Conservation (phyloP, 35 echinoderm and acorn worm species). For the Eucidaris tribuloides region DNA sequence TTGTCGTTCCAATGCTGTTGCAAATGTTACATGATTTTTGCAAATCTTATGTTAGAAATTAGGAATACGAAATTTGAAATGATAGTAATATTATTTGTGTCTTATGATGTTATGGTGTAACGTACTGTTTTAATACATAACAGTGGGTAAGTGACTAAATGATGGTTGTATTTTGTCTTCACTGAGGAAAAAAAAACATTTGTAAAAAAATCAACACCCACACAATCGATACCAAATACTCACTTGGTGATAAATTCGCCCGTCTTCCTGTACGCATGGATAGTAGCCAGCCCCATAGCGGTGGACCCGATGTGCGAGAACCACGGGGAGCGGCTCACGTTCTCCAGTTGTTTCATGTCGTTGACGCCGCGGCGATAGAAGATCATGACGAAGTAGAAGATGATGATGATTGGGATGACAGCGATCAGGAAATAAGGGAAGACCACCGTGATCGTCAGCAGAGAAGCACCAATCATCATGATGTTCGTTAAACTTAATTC, state of each 20-base stretch:
- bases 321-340: slow-evolving; percentile 91
- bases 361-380: slow-evolving; percentile 76
- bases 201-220: no score
- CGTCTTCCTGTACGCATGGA: slow-evolving; percentile 90
- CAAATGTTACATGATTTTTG: no score
- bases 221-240: background rate
- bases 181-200: no score
- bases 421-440: slow-evolving; percentile 61
- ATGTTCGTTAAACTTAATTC: slow-evolving; percentile 61
- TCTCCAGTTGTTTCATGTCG: slow-evolving; percentile 89
- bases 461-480: slow-evolving; percentile 62
- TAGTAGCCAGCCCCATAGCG: slow-evolving; percentile 74
- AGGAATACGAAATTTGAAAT: no score
- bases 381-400: slow-evolving; percentile 59
- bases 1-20: no score
- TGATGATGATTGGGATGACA: slow-evolving; percentile 56
- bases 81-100: background rate
- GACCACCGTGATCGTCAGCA: slow-evolving; percentile 59
- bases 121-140: background rate
- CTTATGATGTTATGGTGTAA: background rate
- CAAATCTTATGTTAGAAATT: no score
- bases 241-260: slow-evolving; percentile 75
- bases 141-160: background rate
- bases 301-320: slow-evolving; percentile 96
- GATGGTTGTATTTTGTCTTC: background rate